phyloP scores from a whole-genome alignment of 1,140 invertebrate genomes.

The Scylla paramamosain region DNA sequence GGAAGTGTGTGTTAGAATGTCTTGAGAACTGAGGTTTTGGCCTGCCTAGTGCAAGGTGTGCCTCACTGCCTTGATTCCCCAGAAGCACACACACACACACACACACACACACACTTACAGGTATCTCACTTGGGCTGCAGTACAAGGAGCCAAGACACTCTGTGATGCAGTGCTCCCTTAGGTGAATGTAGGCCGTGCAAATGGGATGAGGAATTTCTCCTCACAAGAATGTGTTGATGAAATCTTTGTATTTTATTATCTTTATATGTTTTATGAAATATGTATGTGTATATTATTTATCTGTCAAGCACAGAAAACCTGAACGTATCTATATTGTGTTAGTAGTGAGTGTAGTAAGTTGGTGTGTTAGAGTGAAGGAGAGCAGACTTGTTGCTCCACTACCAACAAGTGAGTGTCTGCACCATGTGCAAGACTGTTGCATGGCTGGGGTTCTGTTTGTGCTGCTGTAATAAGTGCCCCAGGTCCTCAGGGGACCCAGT shows the following conservation, averaged over 20 bases:
- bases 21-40: not conserved
- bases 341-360: not conserved
- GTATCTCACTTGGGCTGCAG: not conserved
- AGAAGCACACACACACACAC: not conserved
- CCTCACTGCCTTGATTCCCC: not conserved
- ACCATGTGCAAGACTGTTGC: not conserved
- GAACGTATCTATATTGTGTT: not conserved
- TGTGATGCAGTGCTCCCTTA: not conserved
- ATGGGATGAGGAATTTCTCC: not conserved
- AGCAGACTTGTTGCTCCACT: not conserved
- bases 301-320: not conserved
- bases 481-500: not conserved
- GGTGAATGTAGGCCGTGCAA: not conserved
- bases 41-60: not conserved
- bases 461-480: not conserved
- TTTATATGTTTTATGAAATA: not conserved
- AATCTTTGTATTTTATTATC: constrained; percentile 15
- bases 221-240: not conserved
- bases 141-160: not conserved
- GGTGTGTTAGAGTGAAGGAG: not conserved
- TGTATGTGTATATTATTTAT: constrained; percentile 21
- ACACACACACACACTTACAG: not conserved
- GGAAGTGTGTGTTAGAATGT: not conserved
- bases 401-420: not conserved
- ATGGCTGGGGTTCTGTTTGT: not conserved